Evolutionary conservation across 2,797 vertebrate species (phyloP).

Genomic region (Lacerta viridis): DNA sequence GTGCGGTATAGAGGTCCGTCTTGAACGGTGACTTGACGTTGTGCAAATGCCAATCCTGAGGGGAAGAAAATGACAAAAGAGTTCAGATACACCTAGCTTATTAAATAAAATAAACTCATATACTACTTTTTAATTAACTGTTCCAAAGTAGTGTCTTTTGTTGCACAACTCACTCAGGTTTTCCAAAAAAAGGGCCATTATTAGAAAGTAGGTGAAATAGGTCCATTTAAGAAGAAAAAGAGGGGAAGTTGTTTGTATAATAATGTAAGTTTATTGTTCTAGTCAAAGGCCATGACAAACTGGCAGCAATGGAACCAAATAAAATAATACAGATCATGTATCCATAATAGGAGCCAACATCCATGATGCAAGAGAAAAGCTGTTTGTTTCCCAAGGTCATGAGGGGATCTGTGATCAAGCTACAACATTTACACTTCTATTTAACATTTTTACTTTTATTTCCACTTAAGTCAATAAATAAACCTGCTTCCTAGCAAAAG

Average conservation of each 20-base stretch:
- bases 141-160: neutral
- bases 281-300: neutral
- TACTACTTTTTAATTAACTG: neutral
- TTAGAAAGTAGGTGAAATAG: neutral
- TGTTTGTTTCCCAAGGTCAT: neutral
- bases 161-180: neutral
- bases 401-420: neutral
- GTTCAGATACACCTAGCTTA: neutral
- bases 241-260: neutral
- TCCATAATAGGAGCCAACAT: too few species aligned
- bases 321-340: too few species aligned
- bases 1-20: slow-evolving; percentile 82
- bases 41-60: slow-evolving; percentile 76
- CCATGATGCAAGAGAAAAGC: too few species aligned
- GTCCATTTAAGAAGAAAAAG: neutral
- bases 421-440: neutral
- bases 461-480: neutral
- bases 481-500: neutral
- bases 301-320: too few species aligned
- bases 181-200: neutral
- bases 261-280: too few species aligned
- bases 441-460: neutral
- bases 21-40: slow-evolving; percentile 82
- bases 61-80: accelerated
- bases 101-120: slow-evolving; percentile 18